phyloP scores from a whole-genome alignment of 2,888 invertebrate species.

The Lypha dubia region DNA sequence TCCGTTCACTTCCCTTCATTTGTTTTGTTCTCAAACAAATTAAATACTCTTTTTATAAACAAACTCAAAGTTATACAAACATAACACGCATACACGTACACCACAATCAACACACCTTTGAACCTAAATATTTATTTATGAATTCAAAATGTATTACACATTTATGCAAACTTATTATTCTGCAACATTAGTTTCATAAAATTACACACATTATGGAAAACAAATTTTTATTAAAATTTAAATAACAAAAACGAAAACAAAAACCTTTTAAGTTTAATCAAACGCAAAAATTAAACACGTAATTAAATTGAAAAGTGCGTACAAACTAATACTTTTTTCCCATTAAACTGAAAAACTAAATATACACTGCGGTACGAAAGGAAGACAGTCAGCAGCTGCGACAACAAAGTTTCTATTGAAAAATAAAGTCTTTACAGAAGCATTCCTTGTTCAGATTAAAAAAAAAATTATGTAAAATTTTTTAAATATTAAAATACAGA shows the following conservation, averaged over 20 bases:
- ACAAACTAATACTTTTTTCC: background rate
- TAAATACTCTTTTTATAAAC: conserved; percentile 10
- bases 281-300: conserved; percentile 24
- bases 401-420: no score
- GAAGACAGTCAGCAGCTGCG: background rate
- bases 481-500: background rate
- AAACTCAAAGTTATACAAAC: no score
- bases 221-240: conserved; percentile 21
- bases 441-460: no score
- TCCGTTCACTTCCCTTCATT: background rate
- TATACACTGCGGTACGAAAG: background rate
- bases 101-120: background rate
- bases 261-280: conserved; percentile 36
- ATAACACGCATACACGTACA: background rate
- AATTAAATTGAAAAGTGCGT: conserved; percentile 6
- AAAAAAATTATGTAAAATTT: background rate
- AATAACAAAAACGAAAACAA: conserved; percentile 27
- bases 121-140: background rate
- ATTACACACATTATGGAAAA: conserved; percentile 16
- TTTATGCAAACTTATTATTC: conserved; percentile 46
- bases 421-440: no score
- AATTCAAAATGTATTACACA: conserved; percentile 23
- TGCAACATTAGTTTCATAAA: conserved; percentile 58
- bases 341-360: background rate
- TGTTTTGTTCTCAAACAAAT: conserved; percentile 12